Percentiles rank a stretch among this genome's conserved stretches.
phyloP scores from a whole-genome alignment of 2,113 vertebrate genomes.

The Actenoides lindsayi region DNA sequence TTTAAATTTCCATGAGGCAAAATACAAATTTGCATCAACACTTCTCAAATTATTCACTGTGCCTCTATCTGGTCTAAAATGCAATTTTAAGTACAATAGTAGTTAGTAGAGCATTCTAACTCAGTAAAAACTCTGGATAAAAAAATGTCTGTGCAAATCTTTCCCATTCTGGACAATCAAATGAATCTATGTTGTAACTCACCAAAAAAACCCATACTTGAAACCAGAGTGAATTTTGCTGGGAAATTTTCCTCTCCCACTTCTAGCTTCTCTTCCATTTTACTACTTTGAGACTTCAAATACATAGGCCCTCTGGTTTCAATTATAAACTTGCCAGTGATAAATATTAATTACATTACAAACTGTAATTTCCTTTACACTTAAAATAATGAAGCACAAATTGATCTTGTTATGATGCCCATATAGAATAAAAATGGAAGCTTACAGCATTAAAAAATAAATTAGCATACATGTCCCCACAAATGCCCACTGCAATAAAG shows the following conservation, averaged over 20 bases:
- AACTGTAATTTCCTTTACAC: not conserved
- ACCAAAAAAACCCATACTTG: not conserved
- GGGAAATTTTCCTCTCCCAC: not conserved
- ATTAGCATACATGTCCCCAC: not conserved
- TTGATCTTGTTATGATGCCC: not conserved
- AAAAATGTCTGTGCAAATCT: not conserved
- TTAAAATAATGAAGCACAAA: not conserved
- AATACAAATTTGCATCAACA: not conserved
- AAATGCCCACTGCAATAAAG: not conserved
- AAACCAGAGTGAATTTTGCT: not conserved
- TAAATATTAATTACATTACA: conserved; percentile 3
- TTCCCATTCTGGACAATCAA: not conserved
- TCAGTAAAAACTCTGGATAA: not conserved
- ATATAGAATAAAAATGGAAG: not conserved
- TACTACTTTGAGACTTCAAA: not conserved
- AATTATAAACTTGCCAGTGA: not conserved
- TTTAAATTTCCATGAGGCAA: not conserved
- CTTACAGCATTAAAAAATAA: not conserved
- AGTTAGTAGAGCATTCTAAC: not conserved
- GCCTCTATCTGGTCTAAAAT: not conserved
- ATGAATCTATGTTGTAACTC: not conserved
- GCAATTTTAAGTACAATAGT: not conserved
- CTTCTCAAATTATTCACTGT: not conserved
- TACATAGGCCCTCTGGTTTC: not conserved
- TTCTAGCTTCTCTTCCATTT: not conserved